Percentiles rank a stretch among this genome's conserved stretches.
These are phyloP conservation scores for Artibeus lituratus DNA, from an alignment of 2,797 vertebrate genomes.

Conservation along the genomic window DNA sequence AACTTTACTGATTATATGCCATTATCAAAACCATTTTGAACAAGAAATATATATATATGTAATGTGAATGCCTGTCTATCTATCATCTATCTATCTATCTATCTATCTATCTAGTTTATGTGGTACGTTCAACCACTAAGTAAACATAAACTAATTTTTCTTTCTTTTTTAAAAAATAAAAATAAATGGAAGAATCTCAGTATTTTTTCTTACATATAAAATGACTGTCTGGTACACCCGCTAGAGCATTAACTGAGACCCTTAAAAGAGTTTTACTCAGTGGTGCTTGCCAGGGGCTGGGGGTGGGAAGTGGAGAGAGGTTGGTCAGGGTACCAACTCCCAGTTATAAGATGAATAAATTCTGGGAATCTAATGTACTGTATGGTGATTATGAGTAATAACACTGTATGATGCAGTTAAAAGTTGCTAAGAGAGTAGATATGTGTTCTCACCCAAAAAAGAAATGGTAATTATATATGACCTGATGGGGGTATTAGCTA, in stretches of 20 bases:
- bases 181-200: not conserved
- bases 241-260: not conserved
- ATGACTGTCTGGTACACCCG: not conserved
- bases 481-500: not conserved
- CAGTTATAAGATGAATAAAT: not conserved
- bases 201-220: not conserved
- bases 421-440: not conserved
- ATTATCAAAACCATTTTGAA: not conserved
- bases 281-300: not conserved
- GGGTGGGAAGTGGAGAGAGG: not conserved
- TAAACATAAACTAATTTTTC: constrained; percentile 22
- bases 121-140: not conserved
- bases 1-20: not conserved
- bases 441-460: not conserved
- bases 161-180: not conserved
- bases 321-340: not conserved
- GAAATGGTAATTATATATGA: not conserved
- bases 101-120: not conserved
- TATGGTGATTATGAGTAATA: not conserved
- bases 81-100: not conserved
- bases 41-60: not conserved
- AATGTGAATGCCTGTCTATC: not conserved
- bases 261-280: not conserved
- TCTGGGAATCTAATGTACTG: not conserved
- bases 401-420: not conserved